phyloP scores from a whole-genome alignment of 53 echinoderm and acorn worm genomes.

The Paracentrotus lividus region DNA sequence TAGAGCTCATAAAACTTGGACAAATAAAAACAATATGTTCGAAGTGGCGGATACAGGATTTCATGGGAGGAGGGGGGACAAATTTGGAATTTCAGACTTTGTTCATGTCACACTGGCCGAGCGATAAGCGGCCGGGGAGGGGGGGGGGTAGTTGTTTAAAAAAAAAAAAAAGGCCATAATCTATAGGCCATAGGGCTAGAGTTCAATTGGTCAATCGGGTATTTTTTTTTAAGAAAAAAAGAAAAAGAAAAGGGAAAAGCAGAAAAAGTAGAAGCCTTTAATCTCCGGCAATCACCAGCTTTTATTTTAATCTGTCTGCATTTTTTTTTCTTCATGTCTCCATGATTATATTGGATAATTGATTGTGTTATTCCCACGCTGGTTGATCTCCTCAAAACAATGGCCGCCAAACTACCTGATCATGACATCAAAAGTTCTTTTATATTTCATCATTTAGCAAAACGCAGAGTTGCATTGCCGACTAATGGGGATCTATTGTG shows the following conservation, averaged over 20 bases:
- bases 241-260: not conserved
- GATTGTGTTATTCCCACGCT: not conserved
- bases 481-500: constrained; percentile 32
- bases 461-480: not conserved
- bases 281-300: not conserved
- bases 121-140: too few relatives aligned
- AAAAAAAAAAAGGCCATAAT: too few relatives aligned
- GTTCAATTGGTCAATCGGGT: too few relatives aligned
- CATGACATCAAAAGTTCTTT: not conserved
- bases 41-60: too few relatives aligned
- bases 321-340: not conserved
- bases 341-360: not conserved
- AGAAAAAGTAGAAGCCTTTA: not conserved
- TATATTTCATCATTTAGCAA: not conserved
- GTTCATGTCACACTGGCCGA: too few relatives aligned
- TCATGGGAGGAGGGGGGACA: too few relatives aligned
- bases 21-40: too few relatives aligned
- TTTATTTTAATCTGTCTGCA: not conserved
- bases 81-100: too few relatives aligned
- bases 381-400: not conserved
- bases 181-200: too few relatives aligned
- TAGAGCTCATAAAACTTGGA: too few relatives aligned
- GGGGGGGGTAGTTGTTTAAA: too few relatives aligned
- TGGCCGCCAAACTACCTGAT: not conserved
- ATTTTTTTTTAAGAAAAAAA: not conserved